A percentile compares a stretch with the other conserved stretches of the same genome.
These are phyloP conservation scores for Eueides isabella DNA, from an alignment of 1,140 invertebrate genomes.

Conservation along the genomic window DNA sequence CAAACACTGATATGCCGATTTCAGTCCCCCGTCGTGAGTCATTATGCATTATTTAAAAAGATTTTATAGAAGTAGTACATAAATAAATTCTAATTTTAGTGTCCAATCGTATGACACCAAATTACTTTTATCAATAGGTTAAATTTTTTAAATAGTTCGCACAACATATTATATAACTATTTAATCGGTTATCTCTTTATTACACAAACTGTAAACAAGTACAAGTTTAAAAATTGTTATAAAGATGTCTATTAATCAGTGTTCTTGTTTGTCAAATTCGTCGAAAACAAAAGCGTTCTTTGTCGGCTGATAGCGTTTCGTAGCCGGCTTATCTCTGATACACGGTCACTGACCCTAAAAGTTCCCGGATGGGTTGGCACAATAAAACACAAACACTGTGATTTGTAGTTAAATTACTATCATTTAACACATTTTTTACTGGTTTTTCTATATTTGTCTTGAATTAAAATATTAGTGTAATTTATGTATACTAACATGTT, in stretches of 20 bases:
- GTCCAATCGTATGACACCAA: background rate
- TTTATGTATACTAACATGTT: constrained; percentile 19
- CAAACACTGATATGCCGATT: background rate
- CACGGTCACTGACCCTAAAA: constrained; percentile 61
- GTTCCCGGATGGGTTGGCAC: constrained; percentile 62
- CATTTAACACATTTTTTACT: background rate
- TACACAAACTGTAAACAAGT: too few relatives aligned
- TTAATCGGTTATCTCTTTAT: too few relatives aligned
- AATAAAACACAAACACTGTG: constrained; percentile 55
- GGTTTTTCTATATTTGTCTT: background rate
- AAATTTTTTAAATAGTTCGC: too few relatives aligned
- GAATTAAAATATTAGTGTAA: background rate
- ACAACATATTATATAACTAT: too few relatives aligned
- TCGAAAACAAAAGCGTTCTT: constrained; percentile 76
- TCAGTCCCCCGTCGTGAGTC: too few relatives aligned
- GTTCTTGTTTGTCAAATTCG: constrained; percentile 58
- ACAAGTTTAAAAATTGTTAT: background rate
- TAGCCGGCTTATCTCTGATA: constrained; percentile 74
- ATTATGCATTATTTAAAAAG: background rate
- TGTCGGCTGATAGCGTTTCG: constrained; percentile 70
- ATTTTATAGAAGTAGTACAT: too few relatives aligned
- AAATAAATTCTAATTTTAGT: too few relatives aligned
- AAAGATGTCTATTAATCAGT: constrained; percentile 56
- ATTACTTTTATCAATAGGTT: too few relatives aligned
- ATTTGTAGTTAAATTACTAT: background rate